Evolutionary conservation across 2,888 invertebrate genomes (phyloP), one percentile per base, ranked within the genome.

Genomic region (Thera obeliscata): DNA sequence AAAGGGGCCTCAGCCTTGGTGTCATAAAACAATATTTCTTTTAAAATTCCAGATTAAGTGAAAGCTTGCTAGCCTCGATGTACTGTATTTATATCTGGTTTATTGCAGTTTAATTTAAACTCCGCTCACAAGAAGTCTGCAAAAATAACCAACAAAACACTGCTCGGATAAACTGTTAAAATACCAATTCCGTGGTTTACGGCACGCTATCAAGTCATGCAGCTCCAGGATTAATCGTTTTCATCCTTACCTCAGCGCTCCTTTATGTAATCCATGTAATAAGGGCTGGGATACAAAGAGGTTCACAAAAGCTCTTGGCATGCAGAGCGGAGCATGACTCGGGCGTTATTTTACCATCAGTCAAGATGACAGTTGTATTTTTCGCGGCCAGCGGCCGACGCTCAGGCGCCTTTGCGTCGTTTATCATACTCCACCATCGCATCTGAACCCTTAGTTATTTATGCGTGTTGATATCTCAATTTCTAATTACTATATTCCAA

Each of bases 321-420:
- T 90, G 87, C 87, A 89, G 87, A 89, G 85, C 81, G 79, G 79
- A 83, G 86, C 87, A 89, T 92, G 92, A 93, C 90, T 87, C 82
- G 78, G 82, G 80, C 83, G 86, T 91, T 93, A 90, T 91, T 91
- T 90, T 84, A 86, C 87, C 88, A 92, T 93, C 91, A 89, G 86
- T 93, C 93, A 93, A 92, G 89, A 93, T 92, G 92, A 91, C 90
- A 93, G 88, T 90, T 86, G 88, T 90, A 89, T 93, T 92, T 93
- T 93, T 91, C 90, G 90, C 87, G 90, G 84, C 86, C 88, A 89
- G 83, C 87, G 87, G 86, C 87, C 89, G 92, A 87, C 91, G 88
- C 81, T 82, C 79, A 83, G 90, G 89, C 91, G 93, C 91, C 87
- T 86, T 77, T 65, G 72, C 81, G 80, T 91, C 91, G 87, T 93